Evolutionary conservation across 2,797 vertebrate genomes (phyloP).

Genomic region (Epinephelus malabaricus): DNA sequence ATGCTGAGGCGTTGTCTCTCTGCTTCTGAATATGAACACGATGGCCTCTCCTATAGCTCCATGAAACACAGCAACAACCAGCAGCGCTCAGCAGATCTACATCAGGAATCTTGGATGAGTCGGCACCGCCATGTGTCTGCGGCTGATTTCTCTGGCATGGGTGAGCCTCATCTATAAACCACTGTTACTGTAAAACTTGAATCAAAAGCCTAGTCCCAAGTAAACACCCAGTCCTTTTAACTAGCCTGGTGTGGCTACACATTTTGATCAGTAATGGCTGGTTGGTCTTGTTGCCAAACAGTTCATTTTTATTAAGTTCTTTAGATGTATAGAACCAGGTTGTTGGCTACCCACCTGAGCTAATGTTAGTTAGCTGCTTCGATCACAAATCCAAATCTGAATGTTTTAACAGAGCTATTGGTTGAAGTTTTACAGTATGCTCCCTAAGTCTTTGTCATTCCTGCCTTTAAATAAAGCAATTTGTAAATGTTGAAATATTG

Average conservation of each 20-base stretch:
- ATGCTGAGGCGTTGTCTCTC: constrained; percentile 34
- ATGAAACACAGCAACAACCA: background rate
- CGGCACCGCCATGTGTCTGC: background rate
- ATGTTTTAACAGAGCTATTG: too few species aligned
- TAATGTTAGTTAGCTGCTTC: too few species aligned
- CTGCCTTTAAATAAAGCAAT: background rate
- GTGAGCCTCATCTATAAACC: constrained; percentile 43
- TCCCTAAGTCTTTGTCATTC: too few species aligned
- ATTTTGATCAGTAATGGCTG: too few species aligned
- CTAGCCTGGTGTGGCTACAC: too few species aligned
- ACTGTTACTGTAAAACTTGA: background rate
- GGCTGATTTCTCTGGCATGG: constrained; percentile 6
- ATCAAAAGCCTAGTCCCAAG: background rate
- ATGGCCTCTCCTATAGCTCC: constrained; percentile 35
- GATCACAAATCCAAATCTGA: too few species aligned
- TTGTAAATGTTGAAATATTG: background rate
- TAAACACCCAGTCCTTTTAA: too few species aligned
- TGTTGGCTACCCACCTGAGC: too few species aligned
- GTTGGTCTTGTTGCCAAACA: too few species aligned
- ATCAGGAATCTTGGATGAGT: constrained; percentile 36
- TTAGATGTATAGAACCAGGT: too few species aligned
- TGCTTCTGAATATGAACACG: background rate
- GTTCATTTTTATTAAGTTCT: too few species aligned
- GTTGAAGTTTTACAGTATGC: too few species aligned
- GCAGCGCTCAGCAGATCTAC: background rate